These are phyloP conservation scores for Thamnophis elegans DNA, from an alignment of 2,797 vertebrate species.

Conservation along the genomic window DNA sequence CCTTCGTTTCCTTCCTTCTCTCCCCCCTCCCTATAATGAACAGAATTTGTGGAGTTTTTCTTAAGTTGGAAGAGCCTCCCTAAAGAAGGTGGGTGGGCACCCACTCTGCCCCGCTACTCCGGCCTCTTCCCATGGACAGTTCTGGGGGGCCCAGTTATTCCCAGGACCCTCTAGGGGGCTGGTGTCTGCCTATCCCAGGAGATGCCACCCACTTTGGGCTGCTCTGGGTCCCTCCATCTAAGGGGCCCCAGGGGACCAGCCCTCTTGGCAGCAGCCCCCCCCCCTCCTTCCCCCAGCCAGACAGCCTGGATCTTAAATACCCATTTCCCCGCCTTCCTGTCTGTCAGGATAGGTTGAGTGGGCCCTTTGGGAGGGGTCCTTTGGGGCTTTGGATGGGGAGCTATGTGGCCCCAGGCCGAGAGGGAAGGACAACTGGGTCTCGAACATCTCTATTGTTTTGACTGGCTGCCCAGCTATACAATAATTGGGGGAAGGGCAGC, in stretches of 20 bases:
- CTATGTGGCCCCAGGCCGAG: neutral
- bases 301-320: neutral
- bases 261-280: neutral
- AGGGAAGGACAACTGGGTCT: accelerated
- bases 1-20: neutral
- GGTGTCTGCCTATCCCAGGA: neutral
- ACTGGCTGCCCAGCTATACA: neutral
- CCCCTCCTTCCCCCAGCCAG: neutral
- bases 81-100: neutral
- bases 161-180: neutral
- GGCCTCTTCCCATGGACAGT: neutral
- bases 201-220: neutral
- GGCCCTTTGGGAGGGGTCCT: neutral
- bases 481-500: neutral
- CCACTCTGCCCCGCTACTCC: neutral
- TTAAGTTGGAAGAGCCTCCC: neutral
- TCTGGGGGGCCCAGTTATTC: neutral
- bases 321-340: too few species aligned
- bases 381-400: neutral
- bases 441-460: neutral
- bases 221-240: neutral
- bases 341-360: neutral
- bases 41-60: neutral
- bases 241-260: neutral
- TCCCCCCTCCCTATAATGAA: neutral